A percentile compares a stretch with the other conserved stretches of the same genome.
Conservation (phyloP, 2,113 vertebrate genomes). For the Arvicanthis niloticus region DNA sequence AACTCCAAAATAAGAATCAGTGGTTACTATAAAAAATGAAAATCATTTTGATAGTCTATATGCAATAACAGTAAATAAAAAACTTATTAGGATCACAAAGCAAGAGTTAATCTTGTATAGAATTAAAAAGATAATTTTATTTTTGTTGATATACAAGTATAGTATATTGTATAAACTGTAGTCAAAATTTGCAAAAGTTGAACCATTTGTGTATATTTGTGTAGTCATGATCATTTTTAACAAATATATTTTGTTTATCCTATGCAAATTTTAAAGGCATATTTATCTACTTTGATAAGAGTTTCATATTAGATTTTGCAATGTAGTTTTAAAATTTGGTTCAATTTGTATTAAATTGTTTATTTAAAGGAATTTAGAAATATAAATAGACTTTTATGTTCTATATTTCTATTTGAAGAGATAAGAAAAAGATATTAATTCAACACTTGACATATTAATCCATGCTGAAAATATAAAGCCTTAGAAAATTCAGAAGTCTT, state of each 20-base stretch:
- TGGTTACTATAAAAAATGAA: background rate
- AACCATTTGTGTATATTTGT: slow-evolving; percentile 63
- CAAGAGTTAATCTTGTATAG: slow-evolving; percentile 55
- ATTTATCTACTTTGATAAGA: slow-evolving; percentile 50
- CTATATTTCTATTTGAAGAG: background rate
- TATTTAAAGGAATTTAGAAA: background rate
- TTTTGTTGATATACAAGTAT: background rate
- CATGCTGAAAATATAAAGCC: background rate
- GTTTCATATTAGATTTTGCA: slow-evolving; percentile 24
- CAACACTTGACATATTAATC: background rate
- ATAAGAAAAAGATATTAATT: background rate
- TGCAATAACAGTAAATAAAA: background rate
- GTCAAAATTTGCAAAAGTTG: slow-evolving; percentile 65
- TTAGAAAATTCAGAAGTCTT: background rate
- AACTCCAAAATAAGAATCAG: background rate
- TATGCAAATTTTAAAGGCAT: slow-evolving; percentile 75
- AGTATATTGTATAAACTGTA: slow-evolving; percentile 1
- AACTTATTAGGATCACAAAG: background rate
- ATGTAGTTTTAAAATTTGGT: slow-evolving; percentile 57
- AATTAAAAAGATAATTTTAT: slow-evolving; percentile 7
- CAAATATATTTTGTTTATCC: slow-evolving; percentile 76
- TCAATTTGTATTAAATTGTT: background rate
- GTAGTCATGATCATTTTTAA: slow-evolving; percentile 73
- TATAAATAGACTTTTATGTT: background rate
- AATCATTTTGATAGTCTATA: background rate